Percentiles rank a stretch among this genome's conserved stretches.
Conservation (phyloP, 2,797 vertebrate species). For the Liparis tanakae region DNA sequence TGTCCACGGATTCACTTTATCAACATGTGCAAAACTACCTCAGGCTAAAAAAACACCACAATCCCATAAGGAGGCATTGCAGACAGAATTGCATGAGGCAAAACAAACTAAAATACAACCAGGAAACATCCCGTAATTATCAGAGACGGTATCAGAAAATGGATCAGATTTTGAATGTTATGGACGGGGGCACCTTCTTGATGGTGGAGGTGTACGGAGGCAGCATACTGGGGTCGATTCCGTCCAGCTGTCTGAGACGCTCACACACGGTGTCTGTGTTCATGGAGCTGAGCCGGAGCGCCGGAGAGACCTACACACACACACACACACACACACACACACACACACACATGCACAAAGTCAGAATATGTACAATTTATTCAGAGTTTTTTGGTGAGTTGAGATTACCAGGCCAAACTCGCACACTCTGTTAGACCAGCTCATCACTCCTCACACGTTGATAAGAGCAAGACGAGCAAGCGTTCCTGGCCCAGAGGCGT, state of each 20-base stretch:
- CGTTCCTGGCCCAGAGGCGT: slow-evolving; percentile 42
- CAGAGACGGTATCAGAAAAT: not conserved
- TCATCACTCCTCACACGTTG: slow-evolving; percentile 31
- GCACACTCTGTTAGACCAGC: slow-evolving; percentile 46
- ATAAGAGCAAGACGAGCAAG: slow-evolving; percentile 55
- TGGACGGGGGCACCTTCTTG: slow-evolving; percentile 86
- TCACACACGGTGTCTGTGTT: slow-evolving; percentile 92
- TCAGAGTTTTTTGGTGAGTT: slow-evolving; percentile 14
- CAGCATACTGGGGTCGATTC: slow-evolving; percentile 90
- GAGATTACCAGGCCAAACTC: slow-evolving; percentile 26
- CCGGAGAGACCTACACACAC: slow-evolving; percentile 57
- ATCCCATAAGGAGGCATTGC: not conserved
- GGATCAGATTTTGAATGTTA: not conserved
- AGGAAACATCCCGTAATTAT: not conserved
- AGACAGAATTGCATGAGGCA: not conserved
- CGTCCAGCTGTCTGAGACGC: slow-evolving; percentile 89
- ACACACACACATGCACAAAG: slow-evolving; percentile 25
- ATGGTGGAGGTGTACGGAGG: slow-evolving; percentile 90
- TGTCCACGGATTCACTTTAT: not conserved
- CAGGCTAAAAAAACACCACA: not conserved
- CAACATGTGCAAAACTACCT: not conserved
- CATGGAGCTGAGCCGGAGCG: slow-evolving; percentile 86
- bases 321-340: slow-evolving; percentile 33
- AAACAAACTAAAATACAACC: not conserved
- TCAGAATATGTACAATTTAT: slow-evolving; percentile 22